Base-by-base conservation (phyloP, 2,888 invertebrate species). In the Athalia cordata region DNA sequence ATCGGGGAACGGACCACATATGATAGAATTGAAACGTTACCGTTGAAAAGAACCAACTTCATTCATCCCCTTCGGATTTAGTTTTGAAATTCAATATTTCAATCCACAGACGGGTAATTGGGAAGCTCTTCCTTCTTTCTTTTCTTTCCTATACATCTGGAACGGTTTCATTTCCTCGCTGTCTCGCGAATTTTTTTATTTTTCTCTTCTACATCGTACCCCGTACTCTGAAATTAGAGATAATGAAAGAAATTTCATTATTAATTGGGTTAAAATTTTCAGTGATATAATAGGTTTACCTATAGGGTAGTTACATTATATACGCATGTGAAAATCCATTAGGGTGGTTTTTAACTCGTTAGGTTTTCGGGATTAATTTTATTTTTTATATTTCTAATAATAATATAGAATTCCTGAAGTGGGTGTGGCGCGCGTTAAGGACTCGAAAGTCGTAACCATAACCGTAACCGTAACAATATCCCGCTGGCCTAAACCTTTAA, bases 401-500 rank as follows among this genome's bases (percentile, higher is more conserved):
- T 29, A 29, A 29, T 29, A 29, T 29, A 29, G 1, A 29, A 29
- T 29, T 29, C 29, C 29, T 29, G 29, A 11, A 15, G 68, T n/a
- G 55, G n/a, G 55, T 7, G 0, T 0, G n/a, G 52, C 29, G 43
- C 3, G n/a, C 6, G 29, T 29, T 13, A 55, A 29, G 13, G 59
- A 59, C 29, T 75, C 47, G 49, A 75, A 62, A 59, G 50, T 75
- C 62, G 64, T 50, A 62, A 7, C 64, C 29, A 49, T 75, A 75
- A 75, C 64, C 61, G 62, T 75, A 75, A 75, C 64, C 75, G 75
- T 75, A 75, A 75, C 75, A 75, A 75, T 75, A 75, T 75, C 62
- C 29, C 50, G 49, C 49, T 29, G 29, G 6, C 75, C 62, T 52
- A 52, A 64, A 57, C 29, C 62, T 64, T 75, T 75, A 75, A 75